Base-by-base conservation (phyloP, 2,888 invertebrate species). In the Spisula solida region DNA sequence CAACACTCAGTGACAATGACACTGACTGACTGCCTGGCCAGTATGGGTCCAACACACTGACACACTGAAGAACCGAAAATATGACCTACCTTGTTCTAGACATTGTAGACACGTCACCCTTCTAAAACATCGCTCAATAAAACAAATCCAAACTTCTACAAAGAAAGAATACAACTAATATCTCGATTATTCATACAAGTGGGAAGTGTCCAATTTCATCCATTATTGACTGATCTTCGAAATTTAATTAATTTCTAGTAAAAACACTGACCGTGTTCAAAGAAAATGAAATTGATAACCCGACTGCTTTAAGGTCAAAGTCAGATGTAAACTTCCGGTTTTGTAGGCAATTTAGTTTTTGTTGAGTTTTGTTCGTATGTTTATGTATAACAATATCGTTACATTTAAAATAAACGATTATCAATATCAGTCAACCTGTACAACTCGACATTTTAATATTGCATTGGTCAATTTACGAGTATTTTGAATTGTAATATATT, bases 121-220 rank as follows among this genome's bases (percentile, higher is more conserved):
- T 34, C 66, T 31, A 29, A 48, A 31, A 8, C 75, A 34, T 20
- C n/a, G 16, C 41, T 25, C 31, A 31, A 6, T 78, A 20, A 47
- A n/a, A 66, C 25, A 82, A n/a, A 70, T 75, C 70, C 66, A 41
- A 20, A 48, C 47, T 41, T 70, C 75, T 47, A 14, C 25, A 48
- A 48, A 51, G 48, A 80, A 20, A 48, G n/a, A 47, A 80, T 8
- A 51, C 41, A 41, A 51, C 47, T 48, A 29, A 41, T 41, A 48
- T 70, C 75, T n/a, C 75, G 78, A 81, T 81, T 60, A 55, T 51
- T 31, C 56, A 75, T 16, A 56, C 86, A 88, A 92, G 92, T 88
- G 92, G 92, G 92, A 92, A 92, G 92, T 92, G 92, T 89, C 92
- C 81, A 84, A 75, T 75, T 75, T 87, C 88, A 86, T 90, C 89